These are phyloP conservation scores for Heliconius himera DNA, from an alignment of 1,140 invertebrate species.

Conservation along the genomic window DNA sequence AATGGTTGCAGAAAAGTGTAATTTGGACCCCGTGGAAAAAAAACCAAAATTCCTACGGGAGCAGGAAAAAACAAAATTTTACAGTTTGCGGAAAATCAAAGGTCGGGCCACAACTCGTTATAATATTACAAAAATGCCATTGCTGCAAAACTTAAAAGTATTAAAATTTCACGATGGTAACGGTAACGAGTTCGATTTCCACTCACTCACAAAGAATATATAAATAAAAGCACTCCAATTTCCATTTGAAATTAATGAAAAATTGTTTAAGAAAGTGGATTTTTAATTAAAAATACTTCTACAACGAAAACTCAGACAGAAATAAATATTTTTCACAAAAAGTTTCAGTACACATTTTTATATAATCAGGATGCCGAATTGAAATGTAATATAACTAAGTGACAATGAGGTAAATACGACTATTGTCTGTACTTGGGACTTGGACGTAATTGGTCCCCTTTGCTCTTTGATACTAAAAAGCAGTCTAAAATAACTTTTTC, in stretches of 20 bases:
- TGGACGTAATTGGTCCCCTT: background rate
- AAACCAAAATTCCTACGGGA: no score
- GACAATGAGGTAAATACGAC: constrained; percentile 10
- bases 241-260: background rate
- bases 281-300: constrained; percentile 11
- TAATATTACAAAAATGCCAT: no score
- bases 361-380: background rate
- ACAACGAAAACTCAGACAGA: background rate
- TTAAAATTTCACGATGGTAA: no score
- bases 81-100: no score
- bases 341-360: background rate
- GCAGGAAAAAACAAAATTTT: no score
- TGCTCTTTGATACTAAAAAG: constrained; percentile 3
- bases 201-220: no score
- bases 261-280: constrained; percentile 1
- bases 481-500: background rate
- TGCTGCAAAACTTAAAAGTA: no score
- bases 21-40: no score
- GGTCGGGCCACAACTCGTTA: no score
- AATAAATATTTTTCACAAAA: background rate
- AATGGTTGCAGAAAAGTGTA: no score
- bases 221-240: background rate
- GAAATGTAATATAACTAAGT: constrained; percentile 13
- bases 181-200: no score
- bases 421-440: constrained; percentile 7